Base-by-base conservation (phyloP, 2,797 vertebrate species). In the Acanthis flammea region DNA sequence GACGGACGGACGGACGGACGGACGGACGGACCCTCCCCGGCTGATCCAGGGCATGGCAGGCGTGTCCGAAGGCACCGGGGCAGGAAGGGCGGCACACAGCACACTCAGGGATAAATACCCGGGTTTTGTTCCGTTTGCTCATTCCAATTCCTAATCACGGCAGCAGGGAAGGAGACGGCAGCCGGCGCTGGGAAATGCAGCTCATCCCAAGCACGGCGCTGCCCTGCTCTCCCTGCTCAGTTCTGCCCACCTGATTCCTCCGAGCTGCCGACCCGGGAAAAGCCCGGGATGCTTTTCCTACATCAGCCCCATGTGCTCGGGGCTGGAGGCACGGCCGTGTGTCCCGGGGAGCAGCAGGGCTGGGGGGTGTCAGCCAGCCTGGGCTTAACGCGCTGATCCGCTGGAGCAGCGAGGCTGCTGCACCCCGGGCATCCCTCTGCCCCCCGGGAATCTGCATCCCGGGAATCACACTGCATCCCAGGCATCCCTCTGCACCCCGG, bases 201-300 rank as follows among this genome's bases (percentile, higher is more conserved):
- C 19, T 15, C 71, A 27, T 39, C 30, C 5, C 3, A 10, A 53
- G 70, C 79, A 14, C 7, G 8, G 1, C 27, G 25, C 65, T 80
- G 81, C 55, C 55, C 1, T 6, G 27, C 82, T 12, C 75, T 47
- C 33, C 53, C 37, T 0, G 42, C 87, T 73, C 90, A 21, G 10
- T 33, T 10, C 65, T 76, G 44, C 28, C 57, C 94, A 19, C 80
- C 87, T 6, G 23, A 35, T 41, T 67, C 11, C 74, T 33, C 68
- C 1, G 44, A 30, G 54, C 72, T 28, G 41, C n/a, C 35, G 3
- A 57, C 28, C 41, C 76, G n/a, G n/a, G n/a, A n/a, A n/a, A n/a
- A 4, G 0, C 5, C 30, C 5, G 9, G 48, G 35, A 1, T 1
- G 11, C 31, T 72, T 60, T 14, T 13, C 71, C 63, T 15, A 0